A percentile compares a stretch with the other conserved stretches of the same genome.
Conservation (phyloP, 1,140 invertebrate genomes). For the Microplitis mediator region DNA sequence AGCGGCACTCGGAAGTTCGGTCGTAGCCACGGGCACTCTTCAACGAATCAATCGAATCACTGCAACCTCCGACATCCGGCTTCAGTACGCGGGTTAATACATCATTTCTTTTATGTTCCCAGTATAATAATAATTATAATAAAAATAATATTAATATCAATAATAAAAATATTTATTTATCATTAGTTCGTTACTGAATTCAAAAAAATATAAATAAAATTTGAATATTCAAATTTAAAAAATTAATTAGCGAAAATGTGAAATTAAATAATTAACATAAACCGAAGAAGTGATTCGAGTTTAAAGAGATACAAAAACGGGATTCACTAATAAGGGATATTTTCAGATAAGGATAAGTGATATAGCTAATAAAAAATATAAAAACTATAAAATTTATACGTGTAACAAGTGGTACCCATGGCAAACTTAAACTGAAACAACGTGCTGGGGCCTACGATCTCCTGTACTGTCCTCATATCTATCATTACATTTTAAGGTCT, state of each 20-base stretch:
- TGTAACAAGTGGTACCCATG: slow-evolving; percentile 52
- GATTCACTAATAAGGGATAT: background rate
- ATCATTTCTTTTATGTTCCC: slow-evolving; percentile 3
- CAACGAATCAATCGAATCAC: slow-evolving; percentile 50
- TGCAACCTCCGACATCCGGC: slow-evolving; percentile 53
- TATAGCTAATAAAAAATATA: slow-evolving; percentile 4
- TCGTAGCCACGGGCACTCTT: slow-evolving; percentile 46
- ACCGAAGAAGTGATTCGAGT: no score
- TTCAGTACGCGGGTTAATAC: slow-evolving; percentile 20
- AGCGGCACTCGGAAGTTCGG: slow-evolving; percentile 53
- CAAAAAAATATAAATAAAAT: no score
- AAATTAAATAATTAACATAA: no score
- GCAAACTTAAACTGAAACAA: slow-evolving; percentile 59
- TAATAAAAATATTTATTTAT: no score
- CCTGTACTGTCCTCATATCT: slow-evolving; percentile 57
- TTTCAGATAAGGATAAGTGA: background rate
- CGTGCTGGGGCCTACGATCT: slow-evolving; percentile 51
- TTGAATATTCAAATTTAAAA: no score
- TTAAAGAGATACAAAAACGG: no score
- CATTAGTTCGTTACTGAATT: no score
- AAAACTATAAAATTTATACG: slow-evolving; percentile 36
- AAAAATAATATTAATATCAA: background rate
- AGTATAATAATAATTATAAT: background rate
- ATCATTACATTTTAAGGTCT: slow-evolving; percentile 56
- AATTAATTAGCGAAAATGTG: no score